phyloP scores from a whole-genome alignment of 2,888 invertebrate species.

The Polia nebulosa region DNA sequence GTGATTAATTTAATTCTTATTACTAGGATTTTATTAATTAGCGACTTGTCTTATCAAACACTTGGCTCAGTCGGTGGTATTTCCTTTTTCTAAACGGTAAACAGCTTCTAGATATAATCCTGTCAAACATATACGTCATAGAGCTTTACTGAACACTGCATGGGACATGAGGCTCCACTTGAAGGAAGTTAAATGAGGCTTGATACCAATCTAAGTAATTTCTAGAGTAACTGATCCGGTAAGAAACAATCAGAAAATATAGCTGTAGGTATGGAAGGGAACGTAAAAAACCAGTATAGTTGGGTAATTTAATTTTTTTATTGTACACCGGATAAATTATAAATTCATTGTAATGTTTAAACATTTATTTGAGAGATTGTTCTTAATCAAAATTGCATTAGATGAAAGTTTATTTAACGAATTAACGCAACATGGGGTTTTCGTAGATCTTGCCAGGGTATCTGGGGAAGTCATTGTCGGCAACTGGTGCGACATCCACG shows the following conservation, averaged over 20 bases:
- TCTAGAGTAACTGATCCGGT: not conserved
- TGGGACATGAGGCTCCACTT: not conserved
- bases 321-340: slow-evolving; percentile 15
- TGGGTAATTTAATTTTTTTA: slow-evolving; percentile 18
- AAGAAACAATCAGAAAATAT: no score
- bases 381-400: not conserved
- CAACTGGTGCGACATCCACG: slow-evolving; percentile 38
- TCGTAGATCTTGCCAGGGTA: slow-evolving; percentile 62
- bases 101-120: slow-evolving; percentile 18
- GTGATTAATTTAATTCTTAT: slow-evolving; percentile 21
- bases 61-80: slow-evolving; percentile 7
- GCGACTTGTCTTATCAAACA: slow-evolving; percentile 33
- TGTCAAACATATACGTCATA: not conserved
- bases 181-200: not conserved
- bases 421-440: slow-evolving; percentile 66
- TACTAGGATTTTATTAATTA: slow-evolving; percentile 16
- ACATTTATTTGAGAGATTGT: slow-evolving; percentile 35
- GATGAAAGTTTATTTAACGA: slow-evolving; percentile 14
- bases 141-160: not conserved
- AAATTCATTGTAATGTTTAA: slow-evolving; percentile 6
- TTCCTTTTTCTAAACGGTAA: slow-evolving; percentile 24
- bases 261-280: not conserved
- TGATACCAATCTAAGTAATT: no score
- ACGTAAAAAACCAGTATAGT: slow-evolving; percentile 14
- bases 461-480: slow-evolving; percentile 26